Percentiles rank a stretch among this genome's conserved stretches.
phyloP scores from a whole-genome alignment of 2,113 vertebrate genomes.

The Salminus brasiliensis region DNA sequence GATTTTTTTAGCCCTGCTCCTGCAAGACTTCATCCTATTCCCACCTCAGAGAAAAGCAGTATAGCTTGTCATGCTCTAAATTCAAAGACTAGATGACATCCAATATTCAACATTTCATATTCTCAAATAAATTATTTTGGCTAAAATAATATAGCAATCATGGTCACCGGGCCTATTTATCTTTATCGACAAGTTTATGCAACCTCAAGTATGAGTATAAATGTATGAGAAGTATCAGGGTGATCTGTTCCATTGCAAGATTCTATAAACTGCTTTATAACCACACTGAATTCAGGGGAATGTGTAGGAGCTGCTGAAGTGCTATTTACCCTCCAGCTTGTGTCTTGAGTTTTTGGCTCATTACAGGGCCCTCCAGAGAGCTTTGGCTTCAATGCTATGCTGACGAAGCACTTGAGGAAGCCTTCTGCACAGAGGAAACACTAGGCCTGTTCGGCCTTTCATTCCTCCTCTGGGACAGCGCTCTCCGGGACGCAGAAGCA shows the following conservation, averaged over 20 bases:
- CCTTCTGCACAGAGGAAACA: constrained; percentile 55
- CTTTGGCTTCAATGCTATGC: neutral
- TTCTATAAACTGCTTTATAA: neutral
- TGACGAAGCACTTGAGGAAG: constrained; percentile 50
- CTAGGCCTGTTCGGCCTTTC: constrained; percentile 29
- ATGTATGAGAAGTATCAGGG: neutral
- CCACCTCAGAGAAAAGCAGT: too few relatives aligned
- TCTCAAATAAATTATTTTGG: too few relatives aligned
- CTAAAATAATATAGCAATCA: too few relatives aligned
- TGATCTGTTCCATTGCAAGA: neutral
- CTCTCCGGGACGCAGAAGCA: constrained; percentile 36
- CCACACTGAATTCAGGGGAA: neutral
- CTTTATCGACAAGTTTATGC: too few relatives aligned
- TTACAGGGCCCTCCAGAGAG: constrained; percentile 11
- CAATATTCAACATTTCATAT: too few relatives aligned
- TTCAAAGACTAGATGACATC: too few relatives aligned
- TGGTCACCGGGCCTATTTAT: too few relatives aligned
- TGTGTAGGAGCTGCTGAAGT: neutral
- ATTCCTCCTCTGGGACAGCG: constrained; percentile 41
- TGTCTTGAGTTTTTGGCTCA: constrained; percentile 3
- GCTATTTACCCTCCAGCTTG: neutral
- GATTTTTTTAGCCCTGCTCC: too few relatives aligned
- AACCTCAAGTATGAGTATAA: too few relatives aligned
- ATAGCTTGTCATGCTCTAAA: too few relatives aligned
- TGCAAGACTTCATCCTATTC: too few relatives aligned